Evolutionary conservation across 2,797 vertebrate genomes (phyloP).

Genomic region (Astyanax mexicanus): DNA sequence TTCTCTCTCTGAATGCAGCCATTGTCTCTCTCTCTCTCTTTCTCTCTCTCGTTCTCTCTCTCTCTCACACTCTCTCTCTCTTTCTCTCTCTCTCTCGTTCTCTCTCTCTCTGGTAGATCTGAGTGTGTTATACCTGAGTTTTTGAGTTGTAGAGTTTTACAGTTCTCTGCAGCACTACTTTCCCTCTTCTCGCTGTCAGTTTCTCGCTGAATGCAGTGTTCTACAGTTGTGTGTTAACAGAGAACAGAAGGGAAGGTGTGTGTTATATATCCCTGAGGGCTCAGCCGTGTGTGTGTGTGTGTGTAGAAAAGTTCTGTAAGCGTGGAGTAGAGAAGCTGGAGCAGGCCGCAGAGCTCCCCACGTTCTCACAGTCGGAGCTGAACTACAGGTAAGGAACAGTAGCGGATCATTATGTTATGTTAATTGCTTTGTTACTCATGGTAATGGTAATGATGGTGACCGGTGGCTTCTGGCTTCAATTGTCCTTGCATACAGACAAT

Average conservation of each 20-base stretch:
- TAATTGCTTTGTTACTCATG: too few relatives aligned
- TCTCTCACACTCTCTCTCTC: too few relatives aligned
- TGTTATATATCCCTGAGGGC: neutral
- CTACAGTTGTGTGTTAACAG: neutral
- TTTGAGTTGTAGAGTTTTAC: too few relatives aligned
- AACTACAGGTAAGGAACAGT: neutral
- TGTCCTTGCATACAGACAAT: too few relatives aligned
- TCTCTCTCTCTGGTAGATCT: slow-evolving; percentile 37
- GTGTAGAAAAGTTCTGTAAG: neutral
- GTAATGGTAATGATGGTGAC: too few relatives aligned
- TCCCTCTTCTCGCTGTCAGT: slow-evolving; percentile 29
- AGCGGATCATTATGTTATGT: too few relatives aligned
- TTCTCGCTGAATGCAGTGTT: slow-evolving; percentile 30
- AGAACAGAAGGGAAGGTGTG: neutral
- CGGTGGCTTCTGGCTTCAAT: too few relatives aligned
- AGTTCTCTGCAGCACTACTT: slow-evolving; percentile 28
- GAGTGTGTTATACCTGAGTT: slow-evolving; percentile 45
- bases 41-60: slow-evolving; percentile 34
- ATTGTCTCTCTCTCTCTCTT: slow-evolving; percentile 47
- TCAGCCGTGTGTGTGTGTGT: neutral
- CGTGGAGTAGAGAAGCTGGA: neutral
- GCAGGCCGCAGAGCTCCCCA: neutral
- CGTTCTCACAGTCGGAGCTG: neutral
- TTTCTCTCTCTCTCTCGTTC: slow-evolving; percentile 23
- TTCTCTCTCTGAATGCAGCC: slow-evolving; percentile 46